Evolutionary conservation across 2,888 invertebrate species (phyloP).

Genomic region (Hedychridium roseum): DNA sequence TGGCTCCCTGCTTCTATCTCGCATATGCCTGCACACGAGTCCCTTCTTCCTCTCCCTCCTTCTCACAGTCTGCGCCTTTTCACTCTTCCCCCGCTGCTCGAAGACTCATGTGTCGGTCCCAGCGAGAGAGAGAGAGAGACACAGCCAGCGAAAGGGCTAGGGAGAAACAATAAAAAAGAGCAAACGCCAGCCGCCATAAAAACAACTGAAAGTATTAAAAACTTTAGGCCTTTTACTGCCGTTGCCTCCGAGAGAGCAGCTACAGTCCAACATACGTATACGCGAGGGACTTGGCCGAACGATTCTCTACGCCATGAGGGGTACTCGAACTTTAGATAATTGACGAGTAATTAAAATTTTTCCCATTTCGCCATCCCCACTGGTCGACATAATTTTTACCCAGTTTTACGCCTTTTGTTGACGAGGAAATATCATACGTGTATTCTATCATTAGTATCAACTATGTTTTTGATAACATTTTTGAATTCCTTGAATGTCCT

Average conservation of each 20-base stretch:
- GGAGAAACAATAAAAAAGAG: slow-evolving; percentile 53
- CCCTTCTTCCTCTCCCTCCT: slow-evolving; percentile 1
- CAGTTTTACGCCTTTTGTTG: too few species aligned
- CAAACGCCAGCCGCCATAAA: slow-evolving; percentile 59
- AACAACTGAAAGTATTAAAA: slow-evolving; percentile 64
- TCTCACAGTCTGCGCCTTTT: neutral
- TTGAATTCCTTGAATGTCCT: too few species aligned
- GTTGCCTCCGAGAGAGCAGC: slow-evolving; percentile 10
- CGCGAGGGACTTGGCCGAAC: too few species aligned
- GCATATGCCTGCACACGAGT: neutral
- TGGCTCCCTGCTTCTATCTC: slow-evolving; percentile 18
- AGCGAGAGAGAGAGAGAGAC: slow-evolving; percentile 11
- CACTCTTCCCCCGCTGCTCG: slow-evolving; percentile 14
- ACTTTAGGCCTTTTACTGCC: slow-evolving; percentile 61
- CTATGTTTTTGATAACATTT: too few species aligned
- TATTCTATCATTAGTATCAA: too few species aligned
- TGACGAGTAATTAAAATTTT: too few species aligned
- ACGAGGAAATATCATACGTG: too few species aligned
- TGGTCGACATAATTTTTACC: too few species aligned
- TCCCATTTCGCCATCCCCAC: too few species aligned
- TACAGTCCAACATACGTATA: too few species aligned
- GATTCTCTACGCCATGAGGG: too few species aligned
- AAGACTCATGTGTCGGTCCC: slow-evolving; percentile 27
- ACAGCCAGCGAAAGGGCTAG: slow-evolving; percentile 20
- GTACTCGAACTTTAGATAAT: too few species aligned